Evolutionary conservation across 2,797 vertebrate genomes (phyloP), one percentile per base, ranked within the genome.

Genomic region (Hippopotamyrus pictus): DNA sequence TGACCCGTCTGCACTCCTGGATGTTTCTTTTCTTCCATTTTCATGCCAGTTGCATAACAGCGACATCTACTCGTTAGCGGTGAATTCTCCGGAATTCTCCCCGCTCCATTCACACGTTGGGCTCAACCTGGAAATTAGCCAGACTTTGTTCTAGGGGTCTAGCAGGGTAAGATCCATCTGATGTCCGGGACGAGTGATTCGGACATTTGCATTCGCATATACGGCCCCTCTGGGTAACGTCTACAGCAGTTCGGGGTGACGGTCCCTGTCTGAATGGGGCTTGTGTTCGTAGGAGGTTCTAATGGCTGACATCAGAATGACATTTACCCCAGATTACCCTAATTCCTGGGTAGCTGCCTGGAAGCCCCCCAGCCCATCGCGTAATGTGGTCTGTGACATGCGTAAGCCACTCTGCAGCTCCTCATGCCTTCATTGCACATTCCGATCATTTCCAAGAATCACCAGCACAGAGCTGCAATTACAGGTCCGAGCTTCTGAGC

Each of bases 391-490:
- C 33, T 84, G 82, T 22, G 19, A 83, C 44, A 25, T 29, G n/a
- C 1, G n/a, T 25, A 8, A 25, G 19, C 25, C 2, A 25, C 29
- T 9, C n/a, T 14, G 8, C 46, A 50, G n/a, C 22, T 3, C 83
- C 46, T 50, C 83, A 51, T 50, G 48, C 44, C 48, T 50, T 48
- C 83, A 25, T 50, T 50, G 53, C 0, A 85, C 46, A 85, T 85
- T 12, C 48, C 62, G 22, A 50, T 41, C 69, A 76, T 76, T 69
- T 50, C 3, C 93, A 93, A 93, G 92, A 91, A 88, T 93, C 95
- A 92, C 90, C 94, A 51, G 83, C 19, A 85, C 46, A 50, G 19
- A 83, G 33, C 79, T 25, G 44, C 48, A 85, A 50, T 85, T 50
- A 85, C 44, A 85, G n/a, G 22, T 22, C 41, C 7, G 79, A n/a